phyloP scores from a whole-genome alignment of 2,888 invertebrate genomes.

The Pheosia gnoma region DNA sequence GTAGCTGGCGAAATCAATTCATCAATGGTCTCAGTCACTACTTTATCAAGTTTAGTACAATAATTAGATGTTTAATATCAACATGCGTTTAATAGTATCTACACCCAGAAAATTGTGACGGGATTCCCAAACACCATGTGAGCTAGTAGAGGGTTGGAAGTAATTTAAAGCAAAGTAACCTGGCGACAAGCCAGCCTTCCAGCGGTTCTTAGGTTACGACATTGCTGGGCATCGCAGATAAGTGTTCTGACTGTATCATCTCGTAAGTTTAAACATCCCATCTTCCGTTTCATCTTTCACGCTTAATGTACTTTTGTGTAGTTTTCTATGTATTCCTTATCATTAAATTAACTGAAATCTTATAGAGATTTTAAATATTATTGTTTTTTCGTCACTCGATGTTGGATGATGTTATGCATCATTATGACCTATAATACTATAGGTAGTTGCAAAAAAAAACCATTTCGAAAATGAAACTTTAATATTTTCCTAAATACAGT shows the following conservation, averaged over 20 bases:
- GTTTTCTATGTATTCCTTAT: not conserved
- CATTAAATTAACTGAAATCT: no score
- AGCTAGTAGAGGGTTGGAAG: constrained; percentile 53
- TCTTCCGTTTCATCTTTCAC: constrained; percentile 38
- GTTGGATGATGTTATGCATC: no score
- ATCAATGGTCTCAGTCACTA: no score
- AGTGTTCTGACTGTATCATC: constrained; percentile 60
- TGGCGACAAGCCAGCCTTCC: constrained; percentile 70
- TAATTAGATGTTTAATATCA: not conserved
- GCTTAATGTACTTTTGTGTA: not conserved
- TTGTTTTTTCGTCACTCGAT: no score
- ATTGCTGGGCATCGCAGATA: constrained; percentile 64
- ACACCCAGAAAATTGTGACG: constrained; percentile 34
- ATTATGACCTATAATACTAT: no score
- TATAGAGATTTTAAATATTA: no score
- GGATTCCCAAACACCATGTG: constrained; percentile 48
- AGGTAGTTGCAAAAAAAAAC: not conserved
- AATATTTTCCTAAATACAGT: not conserved
- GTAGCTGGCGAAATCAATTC: no score
- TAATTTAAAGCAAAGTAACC: constrained; percentile 70
- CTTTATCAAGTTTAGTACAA: not conserved
- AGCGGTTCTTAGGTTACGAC: constrained; percentile 60
- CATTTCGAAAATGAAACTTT: not conserved
- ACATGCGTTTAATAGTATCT: not conserved
- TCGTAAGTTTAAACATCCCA: constrained; percentile 47